Evolutionary conservation across 2,113 vertebrate species (phyloP).

Genomic region (Calidris pugnax): DNA sequence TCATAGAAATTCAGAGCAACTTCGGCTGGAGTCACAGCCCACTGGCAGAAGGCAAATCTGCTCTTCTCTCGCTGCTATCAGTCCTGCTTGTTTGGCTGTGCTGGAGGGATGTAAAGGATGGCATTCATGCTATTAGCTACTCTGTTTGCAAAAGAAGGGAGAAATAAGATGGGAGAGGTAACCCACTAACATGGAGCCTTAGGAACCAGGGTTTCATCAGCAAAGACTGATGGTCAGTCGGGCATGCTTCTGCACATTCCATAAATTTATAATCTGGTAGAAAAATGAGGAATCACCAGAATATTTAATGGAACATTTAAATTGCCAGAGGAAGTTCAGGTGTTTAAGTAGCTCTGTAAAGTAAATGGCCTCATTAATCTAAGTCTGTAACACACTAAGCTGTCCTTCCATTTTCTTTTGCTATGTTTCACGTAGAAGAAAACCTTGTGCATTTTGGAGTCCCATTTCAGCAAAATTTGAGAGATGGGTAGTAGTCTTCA

Average conservation of each 20-base stretch:
- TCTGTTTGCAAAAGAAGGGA: not conserved
- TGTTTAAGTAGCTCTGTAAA: conserved; percentile 1
- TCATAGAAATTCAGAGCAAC: not conserved
- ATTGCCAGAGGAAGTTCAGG: not conserved
- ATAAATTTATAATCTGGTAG: not conserved
- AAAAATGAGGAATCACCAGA: conserved; percentile 14
- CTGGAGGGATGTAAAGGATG: not conserved
- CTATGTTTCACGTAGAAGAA: not conserved
- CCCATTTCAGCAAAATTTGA: not conserved
- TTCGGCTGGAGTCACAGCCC: not conserved
- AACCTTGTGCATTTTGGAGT: not conserved
- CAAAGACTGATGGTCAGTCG: not conserved
- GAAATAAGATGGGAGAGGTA: not conserved
- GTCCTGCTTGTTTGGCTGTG: not conserved
- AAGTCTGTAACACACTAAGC: not conserved
- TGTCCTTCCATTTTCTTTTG: conserved; percentile 3
- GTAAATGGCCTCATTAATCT: conserved; percentile 17
- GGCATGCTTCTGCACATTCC: not conserved
- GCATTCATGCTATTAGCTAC: not conserved
- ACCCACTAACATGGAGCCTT: not conserved
- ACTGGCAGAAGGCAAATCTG: not conserved
- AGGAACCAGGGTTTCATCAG: not conserved
- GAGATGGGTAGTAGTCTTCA: not conserved
- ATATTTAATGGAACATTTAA: conserved; percentile 4
- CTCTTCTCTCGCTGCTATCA: not conserved